Conservation (phyloP, 1,140 invertebrate species). For the Diabrotica undecimpunctata region DNA sequence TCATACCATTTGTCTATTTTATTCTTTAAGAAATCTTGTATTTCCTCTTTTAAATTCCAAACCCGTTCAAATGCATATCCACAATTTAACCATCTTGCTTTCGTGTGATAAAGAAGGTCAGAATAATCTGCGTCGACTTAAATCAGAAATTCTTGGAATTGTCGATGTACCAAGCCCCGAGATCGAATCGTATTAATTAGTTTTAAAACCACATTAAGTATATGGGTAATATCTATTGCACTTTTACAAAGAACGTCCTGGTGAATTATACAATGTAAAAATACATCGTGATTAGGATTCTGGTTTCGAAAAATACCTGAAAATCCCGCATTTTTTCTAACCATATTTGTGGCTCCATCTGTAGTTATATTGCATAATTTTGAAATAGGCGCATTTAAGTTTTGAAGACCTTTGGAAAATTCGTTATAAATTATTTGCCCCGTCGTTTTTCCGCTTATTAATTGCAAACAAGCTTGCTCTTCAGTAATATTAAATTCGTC, state of each 20-base stretch:
- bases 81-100: slow-evolving; percentile 40
- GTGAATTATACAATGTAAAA: slow-evolving; percentile 44
- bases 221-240: slow-evolving; percentile 35
- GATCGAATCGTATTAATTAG: slow-evolving; percentile 42
- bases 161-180: slow-evolving; percentile 37
- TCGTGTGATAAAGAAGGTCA: slow-evolving; percentile 37
- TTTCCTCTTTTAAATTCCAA: slow-evolving; percentile 22
- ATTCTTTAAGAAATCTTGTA: neutral
- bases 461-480: slow-evolving; percentile 36
- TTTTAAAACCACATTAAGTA: slow-evolving; percentile 39
- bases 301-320: slow-evolving; percentile 30
- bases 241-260: slow-evolving; percentile 35
- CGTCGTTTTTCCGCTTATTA: slow-evolving; percentile 37
- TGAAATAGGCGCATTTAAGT: slow-evolving; percentile 1
- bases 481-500: slow-evolving; percentile 38
- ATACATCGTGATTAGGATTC: slow-evolving; percentile 23
- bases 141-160: slow-evolving; percentile 42
- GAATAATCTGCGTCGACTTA: slow-evolving; percentile 39
- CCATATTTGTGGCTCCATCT: slow-evolving; percentile 42
- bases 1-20: slow-evolving; percentile 2
- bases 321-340: slow-evolving; percentile 34
- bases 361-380: slow-evolving; percentile 29
- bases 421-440: slow-evolving; percentile 1
- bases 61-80: slow-evolving; percentile 20
- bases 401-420: neutral